Evolutionary conservation across 92 coral and sea anemone genomes (phyloP).

Genomic region (Porites divaricata): DNA sequence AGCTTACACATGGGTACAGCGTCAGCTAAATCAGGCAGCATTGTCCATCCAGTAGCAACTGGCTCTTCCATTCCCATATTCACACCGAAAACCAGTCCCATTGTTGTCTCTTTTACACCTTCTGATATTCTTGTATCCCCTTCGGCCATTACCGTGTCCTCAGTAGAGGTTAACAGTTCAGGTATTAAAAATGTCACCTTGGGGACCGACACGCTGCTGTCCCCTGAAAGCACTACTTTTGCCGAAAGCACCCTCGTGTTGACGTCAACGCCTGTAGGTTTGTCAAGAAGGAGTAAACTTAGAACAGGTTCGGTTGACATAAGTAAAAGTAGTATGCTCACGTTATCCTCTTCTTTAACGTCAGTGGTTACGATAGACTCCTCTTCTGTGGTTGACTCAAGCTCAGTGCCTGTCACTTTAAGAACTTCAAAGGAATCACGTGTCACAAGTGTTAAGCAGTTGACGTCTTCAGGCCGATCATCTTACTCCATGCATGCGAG

Average conservation of each 20-base stretch:
- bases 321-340: background rate
- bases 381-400: background rate
- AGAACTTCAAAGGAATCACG: background rate
- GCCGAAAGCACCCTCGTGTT: too few relatives aligned
- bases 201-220: background rate
- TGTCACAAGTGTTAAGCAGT: background rate
- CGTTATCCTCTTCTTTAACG: background rate
- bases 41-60: background rate
- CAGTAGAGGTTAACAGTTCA: background rate
- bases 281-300: background rate
- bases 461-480: background rate
- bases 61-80: background rate
- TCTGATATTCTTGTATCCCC: background rate
- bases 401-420: background rate
- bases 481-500: background rate
- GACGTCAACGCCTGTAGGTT: background rate
- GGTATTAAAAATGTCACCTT: background rate
- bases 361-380: background rate
- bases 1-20: background rate
- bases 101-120: background rate
- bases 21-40: background rate
- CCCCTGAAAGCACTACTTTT: background rate
- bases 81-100: constrained; percentile 1
- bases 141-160: background rate
- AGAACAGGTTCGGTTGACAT: background rate